Evolutionary conservation across 2,888 invertebrate genomes (phyloP).

Genomic region (Latrodectus hesperus): DNA sequence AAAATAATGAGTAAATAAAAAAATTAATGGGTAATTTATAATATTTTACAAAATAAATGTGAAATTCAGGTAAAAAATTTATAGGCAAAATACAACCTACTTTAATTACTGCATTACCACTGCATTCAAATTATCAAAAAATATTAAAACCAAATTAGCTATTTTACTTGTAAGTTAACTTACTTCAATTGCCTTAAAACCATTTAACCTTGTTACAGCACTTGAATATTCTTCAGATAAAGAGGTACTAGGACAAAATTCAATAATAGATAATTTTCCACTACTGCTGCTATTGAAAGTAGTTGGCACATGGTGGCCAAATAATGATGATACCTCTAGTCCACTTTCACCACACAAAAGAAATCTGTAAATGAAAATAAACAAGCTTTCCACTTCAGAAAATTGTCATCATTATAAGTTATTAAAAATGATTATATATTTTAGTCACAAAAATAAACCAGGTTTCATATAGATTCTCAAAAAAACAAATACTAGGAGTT

Average conservation of each 20-base stretch:
- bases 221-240: constrained; percentile 57
- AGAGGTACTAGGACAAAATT: constrained; percentile 49
- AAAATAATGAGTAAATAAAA: too few species aligned
- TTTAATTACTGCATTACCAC: too few species aligned
- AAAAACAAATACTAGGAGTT: too few species aligned
- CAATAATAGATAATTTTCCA: constrained; percentile 54
- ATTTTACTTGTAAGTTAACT: neutral
- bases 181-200: constrained; percentile 61
- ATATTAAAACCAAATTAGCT: neutral
- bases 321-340: constrained; percentile 45
- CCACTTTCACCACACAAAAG: constrained; percentile 75
- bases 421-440: too few species aligned
- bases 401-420: too few species aligned
- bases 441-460: too few species aligned
- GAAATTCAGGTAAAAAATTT: too few species aligned
- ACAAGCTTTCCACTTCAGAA: too few species aligned
- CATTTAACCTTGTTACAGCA: constrained; percentile 57
- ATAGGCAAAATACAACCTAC: too few species aligned
- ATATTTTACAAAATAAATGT: too few species aligned
- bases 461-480: too few species aligned
- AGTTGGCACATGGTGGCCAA: constrained; percentile 20
- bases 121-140: neutral
- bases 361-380: constrained; percentile 72
- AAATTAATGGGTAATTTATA: too few species aligned
- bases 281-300: constrained; percentile 9